Evolutionary conservation across 2,113 vertebrate genomes (phyloP).

Genomic region (Vombatus ursinus): DNA sequence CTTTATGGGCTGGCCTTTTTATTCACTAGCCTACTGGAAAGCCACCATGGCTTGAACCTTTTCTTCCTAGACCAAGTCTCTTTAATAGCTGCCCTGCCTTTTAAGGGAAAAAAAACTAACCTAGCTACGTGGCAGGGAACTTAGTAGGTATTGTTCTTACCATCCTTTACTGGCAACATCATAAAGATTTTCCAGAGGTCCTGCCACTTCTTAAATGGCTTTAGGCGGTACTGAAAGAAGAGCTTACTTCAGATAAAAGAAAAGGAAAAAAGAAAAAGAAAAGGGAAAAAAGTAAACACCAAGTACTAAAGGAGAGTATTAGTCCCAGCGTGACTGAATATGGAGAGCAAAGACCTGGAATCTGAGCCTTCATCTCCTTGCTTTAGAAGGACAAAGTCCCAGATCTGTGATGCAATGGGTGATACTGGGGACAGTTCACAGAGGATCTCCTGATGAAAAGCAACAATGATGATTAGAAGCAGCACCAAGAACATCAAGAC

Average conservation of each 20-base stretch:
- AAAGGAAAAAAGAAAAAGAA: too few relatives aligned
- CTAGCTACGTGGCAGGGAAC: not conserved
- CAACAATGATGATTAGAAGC: not conserved
- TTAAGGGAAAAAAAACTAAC: not conserved
- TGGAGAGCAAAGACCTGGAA: not conserved
- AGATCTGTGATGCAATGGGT: not conserved
- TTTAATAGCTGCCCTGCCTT: not conserved
- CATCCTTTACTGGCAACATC: not conserved
- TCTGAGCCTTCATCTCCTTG: not conserved
- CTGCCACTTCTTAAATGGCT: not conserved
- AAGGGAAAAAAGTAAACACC: not conserved
- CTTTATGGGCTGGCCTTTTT: not conserved
- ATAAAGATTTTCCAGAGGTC: not conserved
- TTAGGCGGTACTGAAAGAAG: not conserved
- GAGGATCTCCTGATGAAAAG: not conserved
- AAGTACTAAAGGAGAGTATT: not conserved
- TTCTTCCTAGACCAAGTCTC: not conserved
- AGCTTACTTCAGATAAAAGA: not conserved
- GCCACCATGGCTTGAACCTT: not conserved
- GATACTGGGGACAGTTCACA: not conserved
- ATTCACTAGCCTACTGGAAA: not conserved
- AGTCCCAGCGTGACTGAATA: not conserved
- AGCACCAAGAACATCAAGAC: not conserved
- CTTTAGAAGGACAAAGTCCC: not conserved
- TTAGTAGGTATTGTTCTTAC: not conserved